Evolutionary conservation across 1,140 invertebrate genomes (phyloP).

Genomic region (Monochamus saltuarius): DNA sequence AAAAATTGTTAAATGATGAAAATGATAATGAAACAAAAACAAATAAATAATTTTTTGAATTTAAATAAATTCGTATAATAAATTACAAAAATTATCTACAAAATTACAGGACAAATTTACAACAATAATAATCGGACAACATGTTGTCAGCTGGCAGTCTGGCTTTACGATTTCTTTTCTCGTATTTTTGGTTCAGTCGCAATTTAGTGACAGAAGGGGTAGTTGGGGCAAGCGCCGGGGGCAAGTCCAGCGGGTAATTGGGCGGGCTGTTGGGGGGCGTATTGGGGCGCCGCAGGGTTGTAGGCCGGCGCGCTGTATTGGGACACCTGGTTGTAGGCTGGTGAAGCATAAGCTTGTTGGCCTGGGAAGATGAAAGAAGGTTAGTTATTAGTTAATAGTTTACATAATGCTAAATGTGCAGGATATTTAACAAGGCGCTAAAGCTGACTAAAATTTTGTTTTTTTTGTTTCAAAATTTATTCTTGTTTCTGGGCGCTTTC

Average conservation of each 20-base stretch:
- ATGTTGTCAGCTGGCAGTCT: constrained; percentile 44
- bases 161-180: constrained; percentile 19
- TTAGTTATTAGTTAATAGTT: constrained; percentile 12
- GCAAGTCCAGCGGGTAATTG: constrained; percentile 57
- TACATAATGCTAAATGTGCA: too few species aligned
- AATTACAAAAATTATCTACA: constrained; percentile 22
- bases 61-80: constrained; percentile 23
- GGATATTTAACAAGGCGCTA: too few species aligned
- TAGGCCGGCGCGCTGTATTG: not conserved
- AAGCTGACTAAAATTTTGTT: too few species aligned
- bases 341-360: constrained; percentile 25
- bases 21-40: too few species aligned
- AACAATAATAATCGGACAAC: constrained; percentile 23
- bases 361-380: constrained; percentile 15
- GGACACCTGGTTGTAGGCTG: constrained; percentile 19
- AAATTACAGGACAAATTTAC: constrained; percentile 13
- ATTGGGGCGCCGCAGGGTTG: constrained; percentile 13
- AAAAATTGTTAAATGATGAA: too few species aligned
- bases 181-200: constrained; percentile 10
- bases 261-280: constrained; percentile 37
- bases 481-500: too few species aligned
- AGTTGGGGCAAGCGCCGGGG: constrained; percentile 59
- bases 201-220: constrained; percentile 58
- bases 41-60: constrained; percentile 4
- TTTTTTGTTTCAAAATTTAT: too few species aligned